Percentiles rank a stretch among this genome's conserved stretches.
phyloP scores from a whole-genome alignment of 2,888 invertebrate species.

The Fissipunctia ypsillon region DNA sequence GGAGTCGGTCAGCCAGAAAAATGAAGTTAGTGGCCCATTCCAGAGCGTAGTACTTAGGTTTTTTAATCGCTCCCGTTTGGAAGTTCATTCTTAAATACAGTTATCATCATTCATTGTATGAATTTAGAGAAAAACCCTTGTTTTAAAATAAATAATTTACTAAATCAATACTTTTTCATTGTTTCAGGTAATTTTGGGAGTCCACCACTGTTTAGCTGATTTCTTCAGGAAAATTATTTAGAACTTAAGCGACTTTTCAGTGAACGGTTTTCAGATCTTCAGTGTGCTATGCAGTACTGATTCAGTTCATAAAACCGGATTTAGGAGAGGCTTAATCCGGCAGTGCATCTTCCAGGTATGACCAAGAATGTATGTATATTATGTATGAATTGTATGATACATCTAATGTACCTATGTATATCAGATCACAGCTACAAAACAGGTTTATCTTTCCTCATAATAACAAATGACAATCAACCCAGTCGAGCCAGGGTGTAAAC shows the following conservation, averaged over 20 bases:
- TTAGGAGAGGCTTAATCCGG: not conserved
- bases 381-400: too few species aligned
- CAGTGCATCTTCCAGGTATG: not conserved
- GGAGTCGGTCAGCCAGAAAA: too few species aligned
- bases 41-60: too few species aligned
- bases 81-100: not conserved
- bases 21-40: too few species aligned
- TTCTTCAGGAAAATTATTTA: not conserved
- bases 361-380: not conserved
- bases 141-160: not conserved
- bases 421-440: slow-evolving; percentile 7
- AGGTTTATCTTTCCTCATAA: slow-evolving; percentile 10
- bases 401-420: not conserved
- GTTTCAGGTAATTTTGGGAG: slow-evolving; percentile 62
- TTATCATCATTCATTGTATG: not conserved
- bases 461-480: slow-evolving; percentile 53
- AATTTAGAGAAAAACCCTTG: not conserved
- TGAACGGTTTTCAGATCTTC: not conserved
- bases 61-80: not conserved
- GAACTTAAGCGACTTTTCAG: not conserved
- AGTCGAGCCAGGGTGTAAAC: slow-evolving; percentile 47
- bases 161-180: slow-evolving; percentile 28
- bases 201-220: not conserved
- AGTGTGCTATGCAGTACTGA: not conserved
- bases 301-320: not conserved